phyloP scores from a whole-genome alignment of 2,888 invertebrate genomes.

The Dicranocentrus wangi region DNA sequence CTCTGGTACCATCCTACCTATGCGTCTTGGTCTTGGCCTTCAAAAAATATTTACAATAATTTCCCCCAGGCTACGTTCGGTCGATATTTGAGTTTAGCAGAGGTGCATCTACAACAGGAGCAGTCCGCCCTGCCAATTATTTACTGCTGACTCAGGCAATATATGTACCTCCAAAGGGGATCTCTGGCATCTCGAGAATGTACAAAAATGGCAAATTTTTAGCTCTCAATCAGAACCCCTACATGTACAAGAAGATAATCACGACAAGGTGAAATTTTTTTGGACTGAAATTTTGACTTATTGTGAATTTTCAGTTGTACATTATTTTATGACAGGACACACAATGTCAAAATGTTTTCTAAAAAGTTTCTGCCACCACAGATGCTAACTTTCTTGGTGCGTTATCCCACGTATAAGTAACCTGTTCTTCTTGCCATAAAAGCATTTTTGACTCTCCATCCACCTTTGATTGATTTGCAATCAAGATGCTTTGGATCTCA shows the following conservation, averaged over 20 bases:
- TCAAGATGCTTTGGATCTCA: too few relatives aligned
- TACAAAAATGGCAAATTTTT: constrained; percentile 32
- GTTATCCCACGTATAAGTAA: too few relatives aligned
- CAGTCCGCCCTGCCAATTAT: constrained; percentile 28
- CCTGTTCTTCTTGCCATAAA: too few relatives aligned
- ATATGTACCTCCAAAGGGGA: not conserved
- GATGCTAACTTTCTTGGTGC: too few relatives aligned
- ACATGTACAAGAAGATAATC: not conserved
- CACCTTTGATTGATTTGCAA: too few relatives aligned
- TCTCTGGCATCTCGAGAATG: not conserved
- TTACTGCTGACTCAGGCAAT: not conserved
- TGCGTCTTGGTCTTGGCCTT: too few relatives aligned
- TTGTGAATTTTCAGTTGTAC: too few relatives aligned
- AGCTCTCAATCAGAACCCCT: constrained; percentile 12
- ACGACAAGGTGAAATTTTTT: not conserved
- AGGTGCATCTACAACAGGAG: not conserved
- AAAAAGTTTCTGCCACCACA: too few relatives aligned
- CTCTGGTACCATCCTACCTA: not conserved
- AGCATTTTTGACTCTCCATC: too few relatives aligned
- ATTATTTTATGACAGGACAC: too few relatives aligned
- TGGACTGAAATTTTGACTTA: not conserved
- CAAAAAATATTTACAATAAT: constrained; percentile 18
- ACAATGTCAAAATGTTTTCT: too few relatives aligned
- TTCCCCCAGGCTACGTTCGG: constrained; percentile 17
- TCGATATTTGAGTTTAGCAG: constrained; percentile 14